Percentiles rank a stretch among this genome's conserved stretches.
phyloP scores from a whole-genome alignment of 1,140 invertebrate species.

The Chymomyza costata region DNA sequence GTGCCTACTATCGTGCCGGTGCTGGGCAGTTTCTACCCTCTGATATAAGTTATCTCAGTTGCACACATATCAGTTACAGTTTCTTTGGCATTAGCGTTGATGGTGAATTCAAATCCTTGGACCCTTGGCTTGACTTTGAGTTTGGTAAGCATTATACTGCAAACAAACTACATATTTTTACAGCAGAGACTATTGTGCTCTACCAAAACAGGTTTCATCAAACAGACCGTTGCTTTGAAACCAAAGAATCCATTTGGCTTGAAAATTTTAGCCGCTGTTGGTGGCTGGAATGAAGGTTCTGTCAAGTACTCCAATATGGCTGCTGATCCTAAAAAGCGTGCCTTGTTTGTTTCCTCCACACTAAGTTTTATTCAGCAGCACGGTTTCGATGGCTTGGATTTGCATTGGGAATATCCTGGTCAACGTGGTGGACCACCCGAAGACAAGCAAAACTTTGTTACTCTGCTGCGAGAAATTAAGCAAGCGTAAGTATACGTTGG shows the following conservation, averaged over 20 bases:
- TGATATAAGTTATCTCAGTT: constrained; percentile 79
- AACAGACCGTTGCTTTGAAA: constrained; percentile 59
- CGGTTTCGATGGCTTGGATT: constrained; percentile 80
- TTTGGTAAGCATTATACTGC: constrained; percentile 37
- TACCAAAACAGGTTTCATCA: constrained; percentile 13
- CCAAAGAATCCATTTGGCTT: constrained; percentile 78
- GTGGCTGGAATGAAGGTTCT: constrained; percentile 83
- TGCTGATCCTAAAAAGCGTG: constrained; percentile 52
- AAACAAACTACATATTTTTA: too few species aligned
- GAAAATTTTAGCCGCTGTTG: constrained; percentile 82
- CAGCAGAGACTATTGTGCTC: not conserved
- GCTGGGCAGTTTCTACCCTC: constrained; percentile 77
- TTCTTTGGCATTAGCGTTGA: constrained; percentile 78
- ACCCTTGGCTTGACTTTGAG: constrained; percentile 78
- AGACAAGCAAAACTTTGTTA: constrained; percentile 76
- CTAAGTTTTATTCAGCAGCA: constrained; percentile 76
- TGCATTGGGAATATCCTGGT: constrained; percentile 80
- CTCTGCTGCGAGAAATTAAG: constrained; percentile 76
- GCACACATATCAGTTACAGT: constrained; percentile 81
- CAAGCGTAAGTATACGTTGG: constrained; percentile 71
- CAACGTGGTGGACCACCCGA: constrained; percentile 74
- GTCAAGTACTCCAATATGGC: constrained; percentile 78
- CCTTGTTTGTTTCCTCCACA: constrained; percentile 75
- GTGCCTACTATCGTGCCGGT: constrained; percentile 78
- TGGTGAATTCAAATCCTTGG: constrained; percentile 74